A percentile compares a stretch with the other conserved stretches of the same genome.
phyloP scores from a whole-genome alignment of 2,113 vertebrate genomes.

The Lagenorhynchus albirostris region DNA sequence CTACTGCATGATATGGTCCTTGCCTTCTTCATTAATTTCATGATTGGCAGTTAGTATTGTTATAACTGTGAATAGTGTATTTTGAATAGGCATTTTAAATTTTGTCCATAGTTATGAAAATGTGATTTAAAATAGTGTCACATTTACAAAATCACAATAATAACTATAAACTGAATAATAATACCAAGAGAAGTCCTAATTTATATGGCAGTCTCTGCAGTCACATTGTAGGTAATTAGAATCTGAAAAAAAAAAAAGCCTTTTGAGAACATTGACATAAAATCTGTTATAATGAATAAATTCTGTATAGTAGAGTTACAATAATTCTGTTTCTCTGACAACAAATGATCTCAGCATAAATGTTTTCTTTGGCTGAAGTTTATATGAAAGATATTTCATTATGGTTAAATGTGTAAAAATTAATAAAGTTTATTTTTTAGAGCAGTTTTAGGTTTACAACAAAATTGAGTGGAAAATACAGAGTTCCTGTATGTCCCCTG shows the following conservation, averaged over 20 bases:
- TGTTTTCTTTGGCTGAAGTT: neutral
- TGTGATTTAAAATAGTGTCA: neutral
- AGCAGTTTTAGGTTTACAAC: neutral
- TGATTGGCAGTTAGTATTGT: neutral
- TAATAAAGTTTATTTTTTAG: conserved; percentile 11
- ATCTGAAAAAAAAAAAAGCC: neutral
- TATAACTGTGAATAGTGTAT: neutral
- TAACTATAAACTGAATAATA: conserved; percentile 12
- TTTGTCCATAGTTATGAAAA: conserved; percentile 18
- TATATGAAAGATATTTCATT: neutral
- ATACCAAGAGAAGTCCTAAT: conserved; percentile 24
- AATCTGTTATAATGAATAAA: conserved; percentile 1
- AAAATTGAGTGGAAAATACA: conserved; percentile 7
- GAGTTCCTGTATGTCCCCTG: neutral
- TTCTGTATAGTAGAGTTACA: neutral
- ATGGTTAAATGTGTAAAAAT: neutral
- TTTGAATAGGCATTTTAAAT: conserved; percentile 31
- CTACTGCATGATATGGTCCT: neutral
- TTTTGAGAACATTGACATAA: conserved; percentile 26
- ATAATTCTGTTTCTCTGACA: conserved; percentile 17
- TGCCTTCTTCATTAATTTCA: neutral
- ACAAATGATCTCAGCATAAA: neutral
- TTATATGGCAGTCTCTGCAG: neutral
- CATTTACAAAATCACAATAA: conserved; percentile 9
- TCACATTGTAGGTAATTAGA: conserved; percentile 36